Conservation (phyloP, 1,140 invertebrate species). For the Nephila pilipes region DNA sequence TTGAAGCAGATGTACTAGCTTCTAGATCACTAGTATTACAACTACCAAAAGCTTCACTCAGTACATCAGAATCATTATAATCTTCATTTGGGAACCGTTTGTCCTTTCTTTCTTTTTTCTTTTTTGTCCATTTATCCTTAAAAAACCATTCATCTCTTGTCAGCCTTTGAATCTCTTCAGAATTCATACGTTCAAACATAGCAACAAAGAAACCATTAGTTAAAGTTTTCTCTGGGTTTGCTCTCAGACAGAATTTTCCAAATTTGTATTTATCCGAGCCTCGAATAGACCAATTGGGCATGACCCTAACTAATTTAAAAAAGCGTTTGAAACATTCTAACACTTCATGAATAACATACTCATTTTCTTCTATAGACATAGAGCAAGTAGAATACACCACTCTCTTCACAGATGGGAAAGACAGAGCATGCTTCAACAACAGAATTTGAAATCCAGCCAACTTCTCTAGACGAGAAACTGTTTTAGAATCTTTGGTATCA, state of each 20-base stretch:
- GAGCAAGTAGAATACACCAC: conserved; percentile 98
- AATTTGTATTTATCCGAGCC: conserved; percentile 82
- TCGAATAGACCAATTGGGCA: conserved; percentile 80
- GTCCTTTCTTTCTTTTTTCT: not conserved
- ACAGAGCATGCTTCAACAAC: conserved; percentile 92
- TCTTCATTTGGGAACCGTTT: not conserved
- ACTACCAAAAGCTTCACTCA: not conserved
- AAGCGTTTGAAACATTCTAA: conserved; percentile 79
- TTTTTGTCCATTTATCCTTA: not conserved
- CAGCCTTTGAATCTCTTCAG: not conserved
- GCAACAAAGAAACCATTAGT: conserved; percentile 98
- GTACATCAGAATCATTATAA: not conserved
- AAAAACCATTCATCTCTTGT: not conserved
- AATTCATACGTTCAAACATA: conserved; percentile 85
- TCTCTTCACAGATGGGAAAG: conserved; percentile 90
- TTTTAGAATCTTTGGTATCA: conserved; percentile 79
- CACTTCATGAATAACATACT: conserved; percentile 88
- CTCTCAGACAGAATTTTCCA: conserved; percentile 87
- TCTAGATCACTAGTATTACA: too few species aligned
- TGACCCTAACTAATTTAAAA: conserved; percentile 78
- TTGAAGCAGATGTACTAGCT: too few species aligned
- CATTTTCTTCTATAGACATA: conserved; percentile 93
- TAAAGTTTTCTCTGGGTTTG: conserved; percentile 87
- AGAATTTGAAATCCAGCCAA: conserved; percentile 91
- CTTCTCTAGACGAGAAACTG: conserved; percentile 84